These are phyloP conservation scores for Monodelphis domestica DNA, from an alignment of 2,797 vertebrate species.

Conservation along the genomic window DNA sequence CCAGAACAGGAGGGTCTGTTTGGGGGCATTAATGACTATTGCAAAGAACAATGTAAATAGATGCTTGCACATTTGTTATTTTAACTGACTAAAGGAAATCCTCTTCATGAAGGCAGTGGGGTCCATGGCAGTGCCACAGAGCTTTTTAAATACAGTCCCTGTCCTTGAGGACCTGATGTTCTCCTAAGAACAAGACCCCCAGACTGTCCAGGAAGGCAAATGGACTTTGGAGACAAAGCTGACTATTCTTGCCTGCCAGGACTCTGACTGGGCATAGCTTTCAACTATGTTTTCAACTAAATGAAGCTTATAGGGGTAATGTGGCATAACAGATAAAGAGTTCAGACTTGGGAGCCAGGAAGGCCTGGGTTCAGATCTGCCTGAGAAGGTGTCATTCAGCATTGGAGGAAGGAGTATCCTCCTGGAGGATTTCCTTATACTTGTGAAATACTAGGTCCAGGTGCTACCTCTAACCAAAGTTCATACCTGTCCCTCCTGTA, in stretches of 20 bases:
- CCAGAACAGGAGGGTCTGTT: not conserved
- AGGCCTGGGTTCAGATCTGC: not conserved
- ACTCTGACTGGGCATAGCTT: not conserved
- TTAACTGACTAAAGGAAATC: too few relatives aligned
- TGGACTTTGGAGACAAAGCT: too few relatives aligned
- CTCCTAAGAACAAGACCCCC: not conserved
- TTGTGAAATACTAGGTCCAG: not conserved
- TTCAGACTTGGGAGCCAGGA: not conserved
- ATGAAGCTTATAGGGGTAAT: not conserved
- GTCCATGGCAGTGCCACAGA: too few relatives aligned
- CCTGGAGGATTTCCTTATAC: not conserved
- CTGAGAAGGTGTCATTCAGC: not conserved
- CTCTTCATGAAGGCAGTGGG: not conserved
- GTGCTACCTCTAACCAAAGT: not conserved
- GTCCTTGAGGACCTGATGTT: not conserved
- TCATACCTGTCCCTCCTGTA: too few relatives aligned
- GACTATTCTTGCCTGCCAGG: not conserved
- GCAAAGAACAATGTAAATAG: not conserved
- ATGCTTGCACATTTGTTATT: too few relatives aligned
- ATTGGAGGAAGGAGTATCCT: not conserved
- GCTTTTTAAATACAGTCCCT: not conserved
- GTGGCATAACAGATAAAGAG: not conserved
- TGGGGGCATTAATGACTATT: not conserved
- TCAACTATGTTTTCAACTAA: not conserved
- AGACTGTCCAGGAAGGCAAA: not conserved